Conservation (phyloP, 1,140 invertebrate genomes). For the Cecropterus lyciades region DNA sequence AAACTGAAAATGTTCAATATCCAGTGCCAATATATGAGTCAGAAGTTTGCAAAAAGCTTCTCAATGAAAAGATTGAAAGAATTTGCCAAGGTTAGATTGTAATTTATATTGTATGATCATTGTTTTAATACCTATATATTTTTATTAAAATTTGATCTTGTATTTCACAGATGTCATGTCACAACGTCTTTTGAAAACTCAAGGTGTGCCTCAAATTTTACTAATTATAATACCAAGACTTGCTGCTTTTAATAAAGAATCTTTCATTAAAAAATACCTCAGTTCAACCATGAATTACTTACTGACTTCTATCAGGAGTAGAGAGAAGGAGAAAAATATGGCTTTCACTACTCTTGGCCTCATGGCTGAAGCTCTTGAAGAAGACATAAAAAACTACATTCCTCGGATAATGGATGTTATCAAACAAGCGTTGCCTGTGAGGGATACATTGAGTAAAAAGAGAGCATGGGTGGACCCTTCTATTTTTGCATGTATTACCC, state of each 20-base stretch:
- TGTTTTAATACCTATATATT: neutral
- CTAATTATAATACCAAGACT: slow-evolving; percentile 95
- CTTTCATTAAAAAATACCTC: slow-evolving; percentile 92
- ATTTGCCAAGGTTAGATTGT: slow-evolving; percentile 87
- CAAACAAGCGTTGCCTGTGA: slow-evolving; percentile 91
- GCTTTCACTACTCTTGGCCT: slow-evolving; percentile 96
- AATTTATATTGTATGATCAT: slow-evolving; percentile 3
- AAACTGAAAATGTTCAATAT: slow-evolving; percentile 76
- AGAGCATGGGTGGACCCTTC: slow-evolving; percentile 92
- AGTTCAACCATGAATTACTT: slow-evolving; percentile 91
- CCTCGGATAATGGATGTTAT: slow-evolving; percentile 95
- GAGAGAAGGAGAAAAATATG: slow-evolving; percentile 92
- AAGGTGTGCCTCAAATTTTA: slow-evolving; percentile 94
- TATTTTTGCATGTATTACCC: slow-evolving; percentile 97
- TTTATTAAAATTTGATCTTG: slow-evolving; percentile 25
- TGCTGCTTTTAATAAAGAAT: slow-evolving; percentile 95
- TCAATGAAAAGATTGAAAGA: slow-evolving; percentile 93
- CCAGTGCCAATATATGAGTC: slow-evolving; percentile 91
- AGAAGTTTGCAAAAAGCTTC: slow-evolving; percentile 92
- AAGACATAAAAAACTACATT: slow-evolving; percentile 92
- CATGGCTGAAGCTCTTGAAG: slow-evolving; percentile 95
- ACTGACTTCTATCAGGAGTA: slow-evolving; percentile 89
- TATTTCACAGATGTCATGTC: slow-evolving; percentile 88
- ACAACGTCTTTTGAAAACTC: slow-evolving; percentile 89
- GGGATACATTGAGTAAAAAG: slow-evolving; percentile 90